phyloP scores from a whole-genome alignment of 2,113 vertebrate species.

The Aleadryas rufinucha region DNA sequence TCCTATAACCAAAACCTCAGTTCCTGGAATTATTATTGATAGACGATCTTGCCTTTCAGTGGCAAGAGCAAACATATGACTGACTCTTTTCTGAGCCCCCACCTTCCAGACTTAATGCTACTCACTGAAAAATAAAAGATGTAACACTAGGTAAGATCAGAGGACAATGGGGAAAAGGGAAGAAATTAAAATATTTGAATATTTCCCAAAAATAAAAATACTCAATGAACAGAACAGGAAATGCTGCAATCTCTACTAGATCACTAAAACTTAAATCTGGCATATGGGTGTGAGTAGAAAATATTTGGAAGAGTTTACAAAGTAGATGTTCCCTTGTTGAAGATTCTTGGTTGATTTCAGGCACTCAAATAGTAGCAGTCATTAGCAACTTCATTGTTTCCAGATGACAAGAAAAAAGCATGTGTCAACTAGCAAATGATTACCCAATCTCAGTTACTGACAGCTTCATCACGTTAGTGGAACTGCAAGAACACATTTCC shows the following conservation, averaged over 20 bases:
- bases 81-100: background rate
- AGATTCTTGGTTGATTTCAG: background rate
- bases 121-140: background rate
- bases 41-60: background rate
- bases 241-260: background rate
- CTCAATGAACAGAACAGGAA: background rate
- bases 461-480: background rate
- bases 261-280: background rate
- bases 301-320: constrained; percentile 4
- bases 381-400: background rate
- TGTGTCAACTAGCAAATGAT: background rate
- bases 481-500: background rate
- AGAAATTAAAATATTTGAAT: background rate
- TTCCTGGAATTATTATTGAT: background rate
- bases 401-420: constrained; percentile 8
- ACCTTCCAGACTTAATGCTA: background rate
- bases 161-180: background rate
- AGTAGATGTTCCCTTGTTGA: background rate
- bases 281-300: background rate
- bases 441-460: background rate
- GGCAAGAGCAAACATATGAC: background rate
- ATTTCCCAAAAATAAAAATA: background rate
- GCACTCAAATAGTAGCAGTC: background rate
- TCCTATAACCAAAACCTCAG: background rate
- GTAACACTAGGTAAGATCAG: background rate